Percentiles rank a stretch among this genome's conserved stretches.
Evolutionary conservation across 2,888 invertebrate genomes (phyloP).

Genomic region (Cecidostiba fungosa): DNA sequence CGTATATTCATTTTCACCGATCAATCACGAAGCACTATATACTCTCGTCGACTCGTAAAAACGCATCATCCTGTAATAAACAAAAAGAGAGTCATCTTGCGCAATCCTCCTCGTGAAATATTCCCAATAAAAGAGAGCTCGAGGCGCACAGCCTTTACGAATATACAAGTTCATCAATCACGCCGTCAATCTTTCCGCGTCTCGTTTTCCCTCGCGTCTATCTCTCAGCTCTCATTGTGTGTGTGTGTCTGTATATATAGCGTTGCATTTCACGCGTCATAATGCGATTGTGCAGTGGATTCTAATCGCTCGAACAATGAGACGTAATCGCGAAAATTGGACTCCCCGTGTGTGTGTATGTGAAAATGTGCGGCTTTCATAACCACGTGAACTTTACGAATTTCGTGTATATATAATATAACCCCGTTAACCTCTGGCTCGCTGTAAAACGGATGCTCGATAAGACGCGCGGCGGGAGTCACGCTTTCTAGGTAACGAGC

Average conservation of each 20-base stretch:
- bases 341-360: background rate
- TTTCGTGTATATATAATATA: background rate
- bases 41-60: background rate
- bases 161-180: slow-evolving; percentile 46
- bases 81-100: background rate
- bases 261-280: slow-evolving; percentile 14
- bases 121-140: slow-evolving; percentile 2
- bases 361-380: background rate
- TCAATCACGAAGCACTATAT: background rate
- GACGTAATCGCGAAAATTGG: background rate
- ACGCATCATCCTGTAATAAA: background rate
- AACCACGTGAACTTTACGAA: background rate
- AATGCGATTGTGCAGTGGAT: background rate
- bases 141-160: background rate
- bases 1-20: background rate
- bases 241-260: background rate
- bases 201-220: background rate
- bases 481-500: slow-evolving; percentile 61
- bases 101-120: background rate
- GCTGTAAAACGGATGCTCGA: slow-evolving; percentile 46
- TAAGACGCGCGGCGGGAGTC: slow-evolving; percentile 51
- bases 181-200: slow-evolving; percentile 32
- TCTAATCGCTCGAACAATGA: slow-evolving; percentile 5
- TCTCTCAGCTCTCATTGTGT: background rate
- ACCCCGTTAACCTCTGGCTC: background rate